Evolutionary conservation across 2,888 invertebrate species (phyloP).

Genomic region (Melolontha melolontha): DNA sequence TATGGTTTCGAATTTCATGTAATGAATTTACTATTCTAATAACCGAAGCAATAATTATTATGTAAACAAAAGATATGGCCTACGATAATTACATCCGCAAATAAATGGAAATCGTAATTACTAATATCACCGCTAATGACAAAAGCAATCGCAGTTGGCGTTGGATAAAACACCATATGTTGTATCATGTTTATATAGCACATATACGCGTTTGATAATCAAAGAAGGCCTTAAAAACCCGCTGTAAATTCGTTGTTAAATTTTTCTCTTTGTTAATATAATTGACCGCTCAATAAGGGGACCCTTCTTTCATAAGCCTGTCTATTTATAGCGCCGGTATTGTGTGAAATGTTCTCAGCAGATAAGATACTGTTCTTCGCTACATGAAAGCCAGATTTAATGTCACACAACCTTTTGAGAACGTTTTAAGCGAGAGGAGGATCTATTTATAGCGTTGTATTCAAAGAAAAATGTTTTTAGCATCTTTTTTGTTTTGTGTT

Average conservation of each 20-base stretch:
- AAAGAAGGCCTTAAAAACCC: not conserved
- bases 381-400: conserved; percentile 19
- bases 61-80: too few species aligned
- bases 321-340: conserved; percentile 24
- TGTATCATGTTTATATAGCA: too few species aligned
- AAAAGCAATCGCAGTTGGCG: too few species aligned
- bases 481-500: not conserved
- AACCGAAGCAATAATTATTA: too few species aligned
- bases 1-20: too few species aligned
- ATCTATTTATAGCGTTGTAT: conserved; percentile 20
- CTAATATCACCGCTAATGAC: too few species aligned
- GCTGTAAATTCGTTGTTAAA: conserved; percentile 10
- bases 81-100: too few species aligned
- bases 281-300: conserved; percentile 6
- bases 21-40: too few species aligned
- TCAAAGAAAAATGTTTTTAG: conserved; percentile 15
- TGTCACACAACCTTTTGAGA: conserved; percentile 24
- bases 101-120: too few species aligned
- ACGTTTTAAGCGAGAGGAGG: conserved; percentile 13
- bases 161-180: too few species aligned
- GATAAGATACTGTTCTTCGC: conserved; percentile 18
- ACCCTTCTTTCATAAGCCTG: conserved; percentile 6
- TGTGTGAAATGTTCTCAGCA: conserved; percentile 23
- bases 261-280: conserved; percentile 19
- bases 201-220: too few species aligned